A percentile compares a stretch with the other conserved stretches of the same genome.
These are phyloP conservation scores for Bombylius major DNA, from an alignment of 2,888 invertebrate species.

Conservation along the genomic window DNA sequence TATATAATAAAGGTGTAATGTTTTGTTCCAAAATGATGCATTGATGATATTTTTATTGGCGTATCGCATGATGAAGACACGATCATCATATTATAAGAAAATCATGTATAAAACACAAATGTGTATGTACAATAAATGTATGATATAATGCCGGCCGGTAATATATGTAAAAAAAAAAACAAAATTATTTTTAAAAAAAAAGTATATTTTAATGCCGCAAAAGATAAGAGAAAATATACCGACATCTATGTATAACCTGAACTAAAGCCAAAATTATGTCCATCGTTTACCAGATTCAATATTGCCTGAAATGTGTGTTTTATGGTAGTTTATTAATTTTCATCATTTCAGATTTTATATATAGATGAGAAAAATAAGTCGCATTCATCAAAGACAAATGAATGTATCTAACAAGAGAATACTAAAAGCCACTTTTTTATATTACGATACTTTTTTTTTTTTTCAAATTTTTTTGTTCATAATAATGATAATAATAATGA, in stretches of 20 bases:
- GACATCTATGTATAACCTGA: neutral
- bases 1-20: neutral
- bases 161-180: no score
- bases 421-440: neutral
- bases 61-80: constrained; percentile 10
- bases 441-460: no score
- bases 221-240: neutral
- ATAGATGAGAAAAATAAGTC: neutral
- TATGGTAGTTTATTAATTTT: constrained; percentile 4
- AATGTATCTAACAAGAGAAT: neutral
- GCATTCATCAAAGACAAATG: neutral
- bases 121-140: neutral
- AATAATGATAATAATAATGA: no score
- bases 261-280: neutral
- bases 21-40: constrained; percentile 1
- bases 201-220: neutral
- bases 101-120: neutral
- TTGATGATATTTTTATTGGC: constrained; percentile 13
- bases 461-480: no score
- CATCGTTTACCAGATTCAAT: neutral
- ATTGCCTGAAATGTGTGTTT: constrained; percentile 1
- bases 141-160: neutral
- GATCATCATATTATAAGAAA: neutral
- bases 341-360: neutral
- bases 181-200: no score